Percentiles rank a stretch among this genome's conserved stretches.
Evolutionary conservation across 2,113 vertebrate species (phyloP).

Genomic region (Campylorhamphus procurvoides): DNA sequence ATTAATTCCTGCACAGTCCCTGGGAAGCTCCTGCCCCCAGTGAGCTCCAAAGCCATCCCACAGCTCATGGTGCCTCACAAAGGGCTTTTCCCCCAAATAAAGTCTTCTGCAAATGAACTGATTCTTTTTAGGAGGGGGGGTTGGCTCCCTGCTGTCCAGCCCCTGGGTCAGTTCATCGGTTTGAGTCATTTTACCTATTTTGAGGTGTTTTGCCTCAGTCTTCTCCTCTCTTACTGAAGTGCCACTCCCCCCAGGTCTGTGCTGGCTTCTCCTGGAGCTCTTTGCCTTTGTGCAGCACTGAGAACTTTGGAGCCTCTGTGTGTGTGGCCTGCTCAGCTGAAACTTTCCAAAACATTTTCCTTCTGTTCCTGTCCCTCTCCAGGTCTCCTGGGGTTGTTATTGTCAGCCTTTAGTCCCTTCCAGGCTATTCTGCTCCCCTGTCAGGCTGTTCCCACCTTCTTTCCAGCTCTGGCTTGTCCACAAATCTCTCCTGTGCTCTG

Average conservation of each 20-base stretch:
- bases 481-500: background rate
- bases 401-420: background rate
- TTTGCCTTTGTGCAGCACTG: background rate
- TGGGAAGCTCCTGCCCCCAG: background rate
- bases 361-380: background rate
- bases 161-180: background rate
- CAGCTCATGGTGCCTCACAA: background rate
- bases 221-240: background rate
- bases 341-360: background rate
- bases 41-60: background rate
- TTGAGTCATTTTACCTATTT: background rate
- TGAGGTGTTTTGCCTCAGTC: background rate
- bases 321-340: background rate
- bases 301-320: fast-evolving
- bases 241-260: background rate
- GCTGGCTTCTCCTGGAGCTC: background rate
- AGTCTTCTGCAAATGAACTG: background rate
- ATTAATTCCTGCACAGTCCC: background rate
- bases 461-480: background rate
- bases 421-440: background rate
- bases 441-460: background rate
- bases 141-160: background rate
- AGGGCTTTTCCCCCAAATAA: fast-evolving
- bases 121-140: background rate
- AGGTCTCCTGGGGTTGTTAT: background rate